Conservation (phyloP, 2,888 invertebrate genomes). For the Adineta ricciae region DNA sequence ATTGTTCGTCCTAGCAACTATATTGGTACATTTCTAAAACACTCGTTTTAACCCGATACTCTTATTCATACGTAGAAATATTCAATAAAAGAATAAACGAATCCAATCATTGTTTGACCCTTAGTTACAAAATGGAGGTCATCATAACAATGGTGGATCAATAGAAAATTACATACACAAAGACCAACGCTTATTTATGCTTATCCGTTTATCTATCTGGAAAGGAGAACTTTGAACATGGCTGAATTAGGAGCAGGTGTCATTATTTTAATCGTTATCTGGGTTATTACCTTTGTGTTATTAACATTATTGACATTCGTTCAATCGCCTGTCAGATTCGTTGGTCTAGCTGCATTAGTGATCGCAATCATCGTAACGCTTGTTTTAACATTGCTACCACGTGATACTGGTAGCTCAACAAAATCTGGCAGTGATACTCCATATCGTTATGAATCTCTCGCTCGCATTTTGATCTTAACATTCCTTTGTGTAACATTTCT, state of each 20-base stretch:
- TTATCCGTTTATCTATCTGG: background rate
- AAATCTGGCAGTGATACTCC: background rate
- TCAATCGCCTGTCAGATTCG: background rate
- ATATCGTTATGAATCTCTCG: background rate
- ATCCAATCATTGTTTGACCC: background rate
- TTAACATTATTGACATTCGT: background rate
- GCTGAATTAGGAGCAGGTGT: background rate
- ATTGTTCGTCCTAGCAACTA: too few species aligned
- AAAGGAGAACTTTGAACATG: background rate
- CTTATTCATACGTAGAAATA: background rate
- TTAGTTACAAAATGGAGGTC: background rate
- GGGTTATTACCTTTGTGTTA: background rate
- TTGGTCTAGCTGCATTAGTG: background rate
- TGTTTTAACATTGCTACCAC: background rate
- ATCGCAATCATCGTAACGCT: background rate
- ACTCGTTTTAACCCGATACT: too few species aligned
- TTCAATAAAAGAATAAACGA: background rate
- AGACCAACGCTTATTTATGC: background rate
- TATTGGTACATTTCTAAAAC: too few species aligned
- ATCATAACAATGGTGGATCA: background rate
- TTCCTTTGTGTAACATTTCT: background rate
- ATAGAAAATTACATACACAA: background rate
- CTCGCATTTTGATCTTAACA: background rate
- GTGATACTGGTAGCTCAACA: background rate
- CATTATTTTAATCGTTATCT: background rate